Base-by-base conservation (phyloP, 2,888 invertebrate species). In the Tetramorium bicarinatum region DNA sequence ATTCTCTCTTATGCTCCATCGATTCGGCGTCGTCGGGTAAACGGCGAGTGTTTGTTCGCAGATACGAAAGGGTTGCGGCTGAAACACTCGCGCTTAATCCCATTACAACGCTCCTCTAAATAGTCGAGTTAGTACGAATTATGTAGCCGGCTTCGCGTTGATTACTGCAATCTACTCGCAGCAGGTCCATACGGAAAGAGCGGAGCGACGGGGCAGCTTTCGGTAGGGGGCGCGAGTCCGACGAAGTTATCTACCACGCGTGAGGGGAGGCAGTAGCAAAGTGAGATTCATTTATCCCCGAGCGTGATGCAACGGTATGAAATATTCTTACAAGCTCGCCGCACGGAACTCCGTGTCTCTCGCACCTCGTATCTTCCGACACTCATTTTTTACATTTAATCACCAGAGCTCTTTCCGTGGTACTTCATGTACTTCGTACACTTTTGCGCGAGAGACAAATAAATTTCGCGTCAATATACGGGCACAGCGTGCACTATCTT, bases 111-210 rank as follows among this genome's bases (percentile, higher is more conserved):
- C 59, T 85, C 61, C 77, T 83, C 85, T 83, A 85, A 84, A 80
- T 76, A 85, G 80, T 75, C 80, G 84, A 85, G 76, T 85, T 85
- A 84, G 84, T 64, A 15, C 64, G 66, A 83, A 69, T 83, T 85
- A 77, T 76, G 66, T 83, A 69, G 52, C 62, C 71, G 61, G 64
- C 83, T 44, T 67, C 54, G 64, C 62, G 74, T 74, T 72, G 66
- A 76, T 76, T 85, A 77, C 81, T 71, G 38, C 75, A 85, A 85
- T 85, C 85, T 83, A 71, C 71, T 41, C 76, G 76, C 56, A 41
- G 77, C 76, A 82, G 77, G 54, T 67, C 67, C 41, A 67, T 49
- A 75, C 67, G 15, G 38, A 41, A 29, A 41, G 21, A 29, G 38
- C 49, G 9, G 3, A 72, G 52, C 79, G 38, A 13, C 66, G n/a